Evolutionary conservation across 2,113 vertebrate species (phyloP), one percentile per base, ranked within the genome.

Genomic region (Thunnus thynnus): DNA sequence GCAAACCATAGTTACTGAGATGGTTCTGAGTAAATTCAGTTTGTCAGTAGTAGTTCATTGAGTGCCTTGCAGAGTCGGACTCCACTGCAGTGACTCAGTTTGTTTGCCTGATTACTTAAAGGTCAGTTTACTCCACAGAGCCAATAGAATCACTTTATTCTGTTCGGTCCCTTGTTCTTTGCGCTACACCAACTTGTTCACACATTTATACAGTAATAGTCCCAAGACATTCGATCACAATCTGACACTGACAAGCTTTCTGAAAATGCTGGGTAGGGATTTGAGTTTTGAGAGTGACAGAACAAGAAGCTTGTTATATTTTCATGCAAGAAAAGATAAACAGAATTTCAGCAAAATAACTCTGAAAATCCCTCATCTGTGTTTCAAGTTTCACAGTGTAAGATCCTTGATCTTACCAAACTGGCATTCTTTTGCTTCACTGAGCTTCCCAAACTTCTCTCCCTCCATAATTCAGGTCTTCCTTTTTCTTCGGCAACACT

Each of bases 61-160:
- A 89, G 80, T 54, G 74, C n/a, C 84, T 82, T 74, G 36, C 61
- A 78, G 84, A 64, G 79, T 58, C 13, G 56, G 56, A 67, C 80
- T 82, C 71, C 52, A 41, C 86, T 64, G 75, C 86, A 73, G 70
- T 87, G 80, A 88, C 83, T 88, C 76, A 75, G 74, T 92, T 87
- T 90, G 89, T 93, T 93, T 93, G 87, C 83, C 86, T 88, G 90
- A 92, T 94, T 92, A 93, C 82, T 78, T 81, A 93, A 93, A 93
- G 92, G 91, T 94, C 91, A 93, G 70, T 83, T 85, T 88, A 85
- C 87, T 86, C 68, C 80, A 27, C 76, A 0, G 70, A 87, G 76
- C 89, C 88, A 88, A 81, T 81, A 60, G 78, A 90, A 76, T 80
- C 83, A 68, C 76, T 88, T 81, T 54, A 75, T 82, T 80, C 83